These are phyloP conservation scores for Kradibia gibbosae DNA, from an alignment of 1,140 invertebrate species.

Conservation along the genomic window DNA sequence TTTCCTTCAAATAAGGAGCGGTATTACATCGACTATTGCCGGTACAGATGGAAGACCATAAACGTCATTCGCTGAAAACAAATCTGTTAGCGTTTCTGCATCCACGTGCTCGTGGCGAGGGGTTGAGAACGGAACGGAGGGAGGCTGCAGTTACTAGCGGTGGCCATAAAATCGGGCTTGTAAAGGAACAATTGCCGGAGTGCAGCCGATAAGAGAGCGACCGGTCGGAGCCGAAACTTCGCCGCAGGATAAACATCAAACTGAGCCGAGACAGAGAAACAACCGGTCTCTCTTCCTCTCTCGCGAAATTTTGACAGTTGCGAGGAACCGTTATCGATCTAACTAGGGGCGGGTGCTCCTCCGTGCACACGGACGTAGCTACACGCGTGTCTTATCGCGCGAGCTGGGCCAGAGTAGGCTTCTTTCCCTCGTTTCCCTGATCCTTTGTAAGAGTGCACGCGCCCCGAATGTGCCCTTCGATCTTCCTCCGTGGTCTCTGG, in stretches of 20 bases:
- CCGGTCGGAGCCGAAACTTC: conserved; percentile 23
- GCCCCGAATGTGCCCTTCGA: not conserved
- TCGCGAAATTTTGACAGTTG: conserved; percentile 8
- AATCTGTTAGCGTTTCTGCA: conserved; percentile 39
- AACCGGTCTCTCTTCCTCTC: not conserved
- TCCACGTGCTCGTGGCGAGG: not conserved
- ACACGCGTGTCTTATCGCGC: not conserved
- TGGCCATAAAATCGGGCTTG: conserved; percentile 20
- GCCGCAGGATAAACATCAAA: conserved; percentile 34
- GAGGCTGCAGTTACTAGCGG: not conserved
- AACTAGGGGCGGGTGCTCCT: not conserved
- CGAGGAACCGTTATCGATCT: conserved; percentile 18
- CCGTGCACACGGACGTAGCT: not conserved
- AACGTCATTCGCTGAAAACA: conserved; percentile 43
- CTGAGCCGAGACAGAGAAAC: conserved; percentile 30
- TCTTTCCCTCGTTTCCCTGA: not conserved
- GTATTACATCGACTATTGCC: not conserved
- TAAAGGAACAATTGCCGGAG: conserved; percentile 35
- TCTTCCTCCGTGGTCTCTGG: not conserved
- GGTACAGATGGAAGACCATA: conserved; percentile 21
- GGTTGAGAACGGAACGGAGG: no score
- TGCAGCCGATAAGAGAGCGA: conserved; percentile 36
- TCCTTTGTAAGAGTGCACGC: not conserved
- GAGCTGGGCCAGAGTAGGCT: not conserved
- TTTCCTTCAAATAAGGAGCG: not conserved